Percentiles rank a stretch among this genome's conserved stretches.
Evolutionary conservation across 2,888 invertebrate genomes (phyloP).

Genomic region (Tiphia femorata): DNA sequence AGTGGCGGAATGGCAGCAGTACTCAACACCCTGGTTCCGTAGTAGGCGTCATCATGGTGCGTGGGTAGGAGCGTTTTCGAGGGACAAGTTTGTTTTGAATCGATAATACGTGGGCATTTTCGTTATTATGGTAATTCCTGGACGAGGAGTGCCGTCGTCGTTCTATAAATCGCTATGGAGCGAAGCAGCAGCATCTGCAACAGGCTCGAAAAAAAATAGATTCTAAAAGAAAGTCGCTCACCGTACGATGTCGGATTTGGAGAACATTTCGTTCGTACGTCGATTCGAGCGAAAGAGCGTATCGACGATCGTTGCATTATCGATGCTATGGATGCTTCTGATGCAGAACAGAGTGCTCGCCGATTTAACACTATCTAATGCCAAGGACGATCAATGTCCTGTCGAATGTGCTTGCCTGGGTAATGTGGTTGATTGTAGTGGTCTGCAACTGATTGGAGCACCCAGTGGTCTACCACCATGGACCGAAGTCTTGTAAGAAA

Average conservation of each 20-base stretch:
- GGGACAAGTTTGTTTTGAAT: slow-evolving; percentile 56
- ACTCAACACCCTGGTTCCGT: slow-evolving; percentile 1
- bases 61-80: slow-evolving; percentile 43
- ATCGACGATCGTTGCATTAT: slow-evolving; percentile 20
- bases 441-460: slow-evolving; percentile 55
- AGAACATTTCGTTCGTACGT: slow-evolving; percentile 23
- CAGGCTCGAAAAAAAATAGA: slow-evolving; percentile 1
- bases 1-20: neutral
- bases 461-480: slow-evolving; percentile 65
- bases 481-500: slow-evolving; percentile 64
- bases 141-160: slow-evolving; percentile 25
- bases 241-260: slow-evolving; percentile 40
- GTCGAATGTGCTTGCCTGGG: slow-evolving; percentile 64
- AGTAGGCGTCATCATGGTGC: slow-evolving; percentile 54
- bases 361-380: slow-evolving; percentile 19
- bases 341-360: slow-evolving; percentile 18
- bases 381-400: slow-evolving; percentile 54
- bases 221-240: neutral
- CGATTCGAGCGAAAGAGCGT: slow-evolving; percentile 25
- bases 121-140: slow-evolving; percentile 42
- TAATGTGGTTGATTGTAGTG: slow-evolving; percentile 61
- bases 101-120: slow-evolving; percentile 42
- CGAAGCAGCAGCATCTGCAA: neutral
- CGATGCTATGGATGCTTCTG: slow-evolving; percentile 16
- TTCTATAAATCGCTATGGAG: slow-evolving; percentile 32